phyloP scores from a whole-genome alignment of 2,113 vertebrate species.

The Myiopsitta monachus region DNA sequence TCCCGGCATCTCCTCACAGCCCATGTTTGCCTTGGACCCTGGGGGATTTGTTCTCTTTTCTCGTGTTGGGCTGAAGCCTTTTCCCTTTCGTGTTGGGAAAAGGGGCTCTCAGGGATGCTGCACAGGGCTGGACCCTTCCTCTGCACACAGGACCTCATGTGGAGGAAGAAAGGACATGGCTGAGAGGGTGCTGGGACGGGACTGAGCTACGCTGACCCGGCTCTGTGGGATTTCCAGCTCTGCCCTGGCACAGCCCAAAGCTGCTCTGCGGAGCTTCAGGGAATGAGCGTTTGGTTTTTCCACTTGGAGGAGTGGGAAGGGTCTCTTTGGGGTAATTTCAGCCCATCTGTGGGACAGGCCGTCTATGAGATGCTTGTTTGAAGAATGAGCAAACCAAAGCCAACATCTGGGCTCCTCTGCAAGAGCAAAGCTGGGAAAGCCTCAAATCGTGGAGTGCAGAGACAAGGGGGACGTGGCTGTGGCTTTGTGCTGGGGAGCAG shows the following conservation, averaged over 20 bases:
- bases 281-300: neutral
- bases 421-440: slow-evolving; percentile 4
- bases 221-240: neutral
- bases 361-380: neutral
- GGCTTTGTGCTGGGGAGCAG: neutral
- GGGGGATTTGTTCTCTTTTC: neutral
- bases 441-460: neutral
- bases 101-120: neutral
- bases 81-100: no score
- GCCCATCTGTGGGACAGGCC: neutral
- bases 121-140: neutral
- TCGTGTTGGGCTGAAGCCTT: neutral
- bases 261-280: neutral
- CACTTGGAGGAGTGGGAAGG: neutral
- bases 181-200: neutral
- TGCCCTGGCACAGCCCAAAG: neutral
- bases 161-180: neutral
- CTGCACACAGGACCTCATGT: rapidly evolving
- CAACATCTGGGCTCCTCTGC: neutral
- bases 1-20: neutral
- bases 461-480: neutral
- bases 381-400: neutral
- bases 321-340: neutral
- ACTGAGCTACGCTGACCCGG: neutral
- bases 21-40: rapidly evolving